Evolutionary conservation across 2,888 invertebrate species (phyloP).

Genomic region (Latrodectus hesperus): DNA sequence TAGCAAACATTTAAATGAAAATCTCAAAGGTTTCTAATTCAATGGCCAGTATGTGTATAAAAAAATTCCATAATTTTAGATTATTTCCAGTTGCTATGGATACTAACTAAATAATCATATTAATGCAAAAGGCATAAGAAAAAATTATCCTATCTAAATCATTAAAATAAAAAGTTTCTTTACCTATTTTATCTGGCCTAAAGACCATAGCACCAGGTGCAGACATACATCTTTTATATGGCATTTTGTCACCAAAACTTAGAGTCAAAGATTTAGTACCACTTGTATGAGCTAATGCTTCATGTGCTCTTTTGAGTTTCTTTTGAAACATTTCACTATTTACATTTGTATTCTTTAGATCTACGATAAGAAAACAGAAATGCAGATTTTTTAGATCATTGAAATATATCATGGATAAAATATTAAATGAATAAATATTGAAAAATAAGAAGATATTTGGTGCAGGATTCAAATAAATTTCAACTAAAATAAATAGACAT

Average conservation of each 20-base stretch:
- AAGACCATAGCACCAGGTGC: conserved; percentile 87
- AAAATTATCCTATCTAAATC: not conserved
- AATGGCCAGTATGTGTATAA: no score
- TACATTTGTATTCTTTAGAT: conserved; percentile 90
- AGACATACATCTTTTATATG: conserved; percentile 94
- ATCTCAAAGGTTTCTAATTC: no score
- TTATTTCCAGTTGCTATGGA: no score
- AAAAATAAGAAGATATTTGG: no score
- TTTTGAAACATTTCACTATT: conserved; percentile 89
- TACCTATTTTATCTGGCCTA: conserved; percentile 83
- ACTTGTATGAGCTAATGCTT: conserved; percentile 84
- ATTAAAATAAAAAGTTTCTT: conserved; percentile 38
- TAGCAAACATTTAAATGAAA: no score
- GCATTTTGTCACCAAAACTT: conserved; percentile 93
- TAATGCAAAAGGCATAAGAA: not conserved
- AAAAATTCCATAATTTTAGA: no score
- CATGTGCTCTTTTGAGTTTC: conserved; percentile 91
- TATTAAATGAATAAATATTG: no score
- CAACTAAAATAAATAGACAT: not conserved
- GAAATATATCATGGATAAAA: no score
- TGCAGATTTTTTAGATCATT: no score
- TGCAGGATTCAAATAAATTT: not conserved
- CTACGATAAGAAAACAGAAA: conserved; percentile 77
- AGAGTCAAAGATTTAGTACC: conserved; percentile 80
- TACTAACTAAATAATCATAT: no score